Percentiles rank a stretch among this genome's conserved stretches.
Evolutionary conservation across 2,113 vertebrate genomes (phyloP).

Genomic region (Cacatua alba): DNA sequence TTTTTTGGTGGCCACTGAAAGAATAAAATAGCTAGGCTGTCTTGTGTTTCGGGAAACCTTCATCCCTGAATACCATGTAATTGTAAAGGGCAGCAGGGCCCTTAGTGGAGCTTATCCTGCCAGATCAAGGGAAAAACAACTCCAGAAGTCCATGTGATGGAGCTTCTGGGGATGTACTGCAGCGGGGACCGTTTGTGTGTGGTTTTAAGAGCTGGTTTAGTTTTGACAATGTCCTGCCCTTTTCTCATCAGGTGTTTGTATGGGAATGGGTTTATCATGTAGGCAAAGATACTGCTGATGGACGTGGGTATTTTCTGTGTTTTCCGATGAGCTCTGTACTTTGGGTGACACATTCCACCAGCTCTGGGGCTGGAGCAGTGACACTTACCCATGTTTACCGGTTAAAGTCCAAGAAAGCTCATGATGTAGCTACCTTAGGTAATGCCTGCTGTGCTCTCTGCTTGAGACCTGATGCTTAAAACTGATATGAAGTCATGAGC

Average conservation of each 20-base stretch:
- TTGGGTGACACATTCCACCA: not conserved
- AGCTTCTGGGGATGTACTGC: not conserved
- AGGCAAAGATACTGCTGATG: not conserved
- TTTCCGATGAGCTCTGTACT: not conserved
- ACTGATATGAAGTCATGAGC: not conserved
- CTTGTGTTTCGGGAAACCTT: not conserved
- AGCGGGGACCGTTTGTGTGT: accelerated
- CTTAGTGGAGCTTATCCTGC: not conserved
- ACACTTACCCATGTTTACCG: not conserved
- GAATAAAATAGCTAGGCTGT: not conserved
- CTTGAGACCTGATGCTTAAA: not conserved
- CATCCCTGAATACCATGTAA: not conserved
- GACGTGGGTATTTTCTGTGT: not conserved
- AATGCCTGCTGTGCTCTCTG: not conserved
- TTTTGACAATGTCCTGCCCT: not conserved
- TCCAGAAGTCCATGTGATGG: not conserved
- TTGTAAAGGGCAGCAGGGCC: not conserved
- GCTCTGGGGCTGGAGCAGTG: not conserved
- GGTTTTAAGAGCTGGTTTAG: not conserved
- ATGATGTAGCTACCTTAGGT: too few species aligned
- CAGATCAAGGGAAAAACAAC: not conserved
- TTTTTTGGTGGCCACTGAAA: not conserved
- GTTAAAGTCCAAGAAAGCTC: not conserved
- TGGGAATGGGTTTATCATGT: not conserved
- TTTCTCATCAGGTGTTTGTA: not conserved